phyloP scores from a whole-genome alignment of 2,113 vertebrate genomes.

The Paramormyrops kingsleyae region DNA sequence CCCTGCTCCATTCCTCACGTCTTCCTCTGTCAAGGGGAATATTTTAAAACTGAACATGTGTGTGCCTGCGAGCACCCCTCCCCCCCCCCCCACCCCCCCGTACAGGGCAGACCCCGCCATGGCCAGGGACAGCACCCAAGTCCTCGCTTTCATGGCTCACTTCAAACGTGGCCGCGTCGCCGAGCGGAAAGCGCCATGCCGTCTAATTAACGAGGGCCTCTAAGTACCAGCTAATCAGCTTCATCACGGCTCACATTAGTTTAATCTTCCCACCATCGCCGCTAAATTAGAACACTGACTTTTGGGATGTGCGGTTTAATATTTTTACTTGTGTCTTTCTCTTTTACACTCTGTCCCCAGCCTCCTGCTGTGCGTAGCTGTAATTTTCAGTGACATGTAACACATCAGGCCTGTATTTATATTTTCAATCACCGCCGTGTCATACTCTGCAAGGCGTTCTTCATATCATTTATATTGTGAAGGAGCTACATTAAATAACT shows the following conservation, averaged over 20 bases:
- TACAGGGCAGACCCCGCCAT: no score
- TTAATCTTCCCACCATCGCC: neutral
- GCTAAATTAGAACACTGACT: neutral
- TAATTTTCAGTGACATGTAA: neutral
- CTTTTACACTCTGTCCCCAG: neutral
- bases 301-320: no score
- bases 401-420: neutral
- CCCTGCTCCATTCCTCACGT: neutral
- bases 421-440: neutral
- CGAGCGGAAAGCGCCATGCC: neutral
- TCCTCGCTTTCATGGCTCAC: neutral
- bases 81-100: neutral
- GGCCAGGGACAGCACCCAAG: neutral
- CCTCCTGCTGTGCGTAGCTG: neutral
- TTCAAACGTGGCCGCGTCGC: neutral
- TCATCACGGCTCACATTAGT: neutral
- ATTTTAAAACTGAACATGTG: constrained; percentile 12
- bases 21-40: constrained; percentile 10
- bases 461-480: constrained; percentile 8
- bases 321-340: neutral
- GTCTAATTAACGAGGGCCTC: neutral
- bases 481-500: neutral
- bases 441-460: neutral
- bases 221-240: neutral
- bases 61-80: neutral